Evolutionary conservation across 2,113 vertebrate genomes (phyloP).

Genomic region (Acinonyx jubatus): DNA sequence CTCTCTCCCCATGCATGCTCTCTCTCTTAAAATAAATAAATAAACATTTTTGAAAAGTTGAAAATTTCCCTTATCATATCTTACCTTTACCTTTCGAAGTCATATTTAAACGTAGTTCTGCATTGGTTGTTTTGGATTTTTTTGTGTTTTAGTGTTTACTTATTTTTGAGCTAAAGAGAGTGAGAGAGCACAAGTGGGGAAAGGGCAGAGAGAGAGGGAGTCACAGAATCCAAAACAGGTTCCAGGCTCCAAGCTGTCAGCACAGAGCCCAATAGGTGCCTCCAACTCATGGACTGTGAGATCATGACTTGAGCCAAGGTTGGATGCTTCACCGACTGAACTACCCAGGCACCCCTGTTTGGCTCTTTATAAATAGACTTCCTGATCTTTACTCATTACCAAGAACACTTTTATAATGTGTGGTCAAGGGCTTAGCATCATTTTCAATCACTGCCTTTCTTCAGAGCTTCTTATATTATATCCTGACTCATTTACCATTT

Average conservation of each 20-base stretch:
- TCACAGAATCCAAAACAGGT: too few relatives aligned
- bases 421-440: neutral
- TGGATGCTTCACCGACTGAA: too few relatives aligned
- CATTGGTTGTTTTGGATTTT: neutral
- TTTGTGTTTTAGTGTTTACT: too few relatives aligned
- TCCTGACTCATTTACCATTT: neutral
- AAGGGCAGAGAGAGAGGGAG: too few relatives aligned
- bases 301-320: too few relatives aligned
- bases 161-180: too few relatives aligned
- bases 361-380: neutral
- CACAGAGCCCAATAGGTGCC: too few relatives aligned
- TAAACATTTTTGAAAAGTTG: neutral
- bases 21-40: neutral
- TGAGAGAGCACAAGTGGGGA: too few relatives aligned
- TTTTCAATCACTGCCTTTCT: conserved; percentile 7
- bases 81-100: neutral
- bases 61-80: neutral
- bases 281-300: too few relatives aligned
- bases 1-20: too few relatives aligned
- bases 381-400: neutral
- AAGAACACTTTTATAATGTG: neutral
- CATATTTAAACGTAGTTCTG: neutral
- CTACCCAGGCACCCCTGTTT: too few relatives aligned
- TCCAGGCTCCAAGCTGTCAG: too few relatives aligned
- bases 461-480: neutral